Evolutionary conservation across 2,113 vertebrate genomes (phyloP).

Genomic region (Zosterops pallidus): DNA sequence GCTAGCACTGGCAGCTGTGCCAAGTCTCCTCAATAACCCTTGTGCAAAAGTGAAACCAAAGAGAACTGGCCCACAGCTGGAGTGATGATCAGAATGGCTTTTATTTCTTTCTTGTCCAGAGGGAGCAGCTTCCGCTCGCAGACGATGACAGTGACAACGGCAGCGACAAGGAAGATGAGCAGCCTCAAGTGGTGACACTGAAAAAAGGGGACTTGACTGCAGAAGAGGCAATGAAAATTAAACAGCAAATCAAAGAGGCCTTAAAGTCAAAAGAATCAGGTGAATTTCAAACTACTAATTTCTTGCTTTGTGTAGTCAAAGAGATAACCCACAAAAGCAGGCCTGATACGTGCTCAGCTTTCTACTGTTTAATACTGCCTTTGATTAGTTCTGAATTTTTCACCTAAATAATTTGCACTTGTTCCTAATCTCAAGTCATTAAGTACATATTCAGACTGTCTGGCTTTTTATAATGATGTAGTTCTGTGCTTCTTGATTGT

Average conservation of each 20-base stretch:
- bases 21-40: background rate
- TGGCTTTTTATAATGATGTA: background rate
- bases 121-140: conserved; percentile 77
- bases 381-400: background rate
- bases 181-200: conserved; percentile 91
- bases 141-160: conserved; percentile 77
- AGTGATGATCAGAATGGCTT: background rate
- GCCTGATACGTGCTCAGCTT: background rate
- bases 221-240: conserved; percentile 89
- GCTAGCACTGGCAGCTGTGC: background rate
- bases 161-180: conserved; percentile 91
- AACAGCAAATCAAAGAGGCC: conserved; percentile 71
- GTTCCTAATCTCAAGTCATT: background rate
- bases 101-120: conserved; percentile 67
- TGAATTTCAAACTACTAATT: background rate
- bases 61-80: background rate
- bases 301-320: background rate
- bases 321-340: background rate
- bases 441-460: background rate
- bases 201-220: conserved; percentile 86
- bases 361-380: background rate
- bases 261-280: conserved; percentile 73
- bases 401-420: background rate
- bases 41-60: background rate
- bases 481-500: background rate